These are phyloP conservation scores for Pantherophis guttatus DNA, from an alignment of 2,113 vertebrate species.

Conservation along the genomic window DNA sequence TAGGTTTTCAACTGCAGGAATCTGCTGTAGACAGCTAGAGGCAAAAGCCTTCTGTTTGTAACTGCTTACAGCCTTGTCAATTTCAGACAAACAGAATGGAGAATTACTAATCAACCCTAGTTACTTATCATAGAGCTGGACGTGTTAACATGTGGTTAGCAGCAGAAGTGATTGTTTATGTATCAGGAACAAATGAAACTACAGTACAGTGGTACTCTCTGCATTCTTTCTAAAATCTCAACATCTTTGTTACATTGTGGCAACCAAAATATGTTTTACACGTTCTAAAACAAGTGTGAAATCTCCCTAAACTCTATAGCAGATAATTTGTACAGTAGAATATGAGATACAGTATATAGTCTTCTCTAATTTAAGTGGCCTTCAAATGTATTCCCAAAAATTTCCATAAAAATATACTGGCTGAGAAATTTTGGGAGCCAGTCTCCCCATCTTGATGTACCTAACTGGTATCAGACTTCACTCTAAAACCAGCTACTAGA, in stretches of 20 bases:
- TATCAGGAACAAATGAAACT: neutral
- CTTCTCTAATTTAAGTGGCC: neutral
- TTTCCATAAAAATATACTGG: neutral
- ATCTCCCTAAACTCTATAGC: neutral
- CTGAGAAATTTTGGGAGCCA: neutral
- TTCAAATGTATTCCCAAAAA: neutral
- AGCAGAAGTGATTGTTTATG: neutral
- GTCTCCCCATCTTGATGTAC: neutral
- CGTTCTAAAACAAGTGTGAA: neutral
- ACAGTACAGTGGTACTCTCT: neutral
- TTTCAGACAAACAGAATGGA: neutral
- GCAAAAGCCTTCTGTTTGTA: neutral
- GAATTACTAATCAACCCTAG: neutral
- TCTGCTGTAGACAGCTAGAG: neutral
- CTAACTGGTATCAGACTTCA: neutral
- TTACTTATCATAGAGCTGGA: neutral
- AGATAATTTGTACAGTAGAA: neutral
- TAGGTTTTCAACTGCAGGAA: neutral
- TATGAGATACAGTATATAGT: neutral
- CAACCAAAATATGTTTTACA: neutral
- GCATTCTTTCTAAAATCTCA: no score
- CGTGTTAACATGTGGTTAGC: neutral
- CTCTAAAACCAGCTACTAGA: neutral
- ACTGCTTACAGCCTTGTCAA: neutral
- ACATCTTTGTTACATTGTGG: no score